A percentile compares a stretch with the other conserved stretches of the same genome.
Conservation (phyloP, 2,797 vertebrate species). For the Steatocranus sp. region DNA sequence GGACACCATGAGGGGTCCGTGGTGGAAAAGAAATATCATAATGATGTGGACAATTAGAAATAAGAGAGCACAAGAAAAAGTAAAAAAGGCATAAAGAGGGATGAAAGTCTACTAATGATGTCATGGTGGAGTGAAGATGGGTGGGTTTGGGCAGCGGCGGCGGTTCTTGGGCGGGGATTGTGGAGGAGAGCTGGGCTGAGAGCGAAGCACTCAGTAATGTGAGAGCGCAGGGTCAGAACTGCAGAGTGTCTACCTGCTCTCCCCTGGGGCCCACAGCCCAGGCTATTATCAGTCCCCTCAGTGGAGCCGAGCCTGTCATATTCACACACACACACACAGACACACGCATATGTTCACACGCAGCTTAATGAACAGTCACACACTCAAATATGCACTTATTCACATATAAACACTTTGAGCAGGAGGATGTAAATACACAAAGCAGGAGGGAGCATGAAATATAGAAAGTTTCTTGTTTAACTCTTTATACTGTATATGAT, state of each 20-base stretch:
- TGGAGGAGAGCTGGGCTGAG: constrained; percentile 56
- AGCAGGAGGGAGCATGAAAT: neutral
- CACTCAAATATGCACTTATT: neutral
- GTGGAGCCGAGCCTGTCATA: constrained; percentile 87
- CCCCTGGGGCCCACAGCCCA: constrained; percentile 81
- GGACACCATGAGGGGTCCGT: constrained; percentile 22
- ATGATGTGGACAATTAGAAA: constrained; percentile 16
- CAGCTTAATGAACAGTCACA: neutral
- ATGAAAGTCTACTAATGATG: constrained; percentile 78
- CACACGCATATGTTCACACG: neutral
- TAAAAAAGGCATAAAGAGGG: constrained; percentile 10
- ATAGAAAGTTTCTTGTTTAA: neutral
- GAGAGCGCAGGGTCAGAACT: constrained; percentile 92
- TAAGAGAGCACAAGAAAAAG: constrained; percentile 8
- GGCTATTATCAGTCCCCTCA: constrained; percentile 93
- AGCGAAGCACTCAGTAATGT: constrained; percentile 90
- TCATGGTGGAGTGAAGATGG: constrained; percentile 84
- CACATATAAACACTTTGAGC: neutral
- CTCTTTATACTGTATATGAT: neutral
- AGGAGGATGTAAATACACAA: constrained; percentile 2
- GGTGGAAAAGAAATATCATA: constrained; percentile 14
- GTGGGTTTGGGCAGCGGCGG: constrained; percentile 1
- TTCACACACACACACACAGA: constrained; percentile 39
- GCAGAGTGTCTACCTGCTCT: constrained; percentile 92
- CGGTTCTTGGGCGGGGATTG: constrained; percentile 50